Conservation (phyloP, 2,113 vertebrate genomes). For the Myiozetetes cayanensis region DNA sequence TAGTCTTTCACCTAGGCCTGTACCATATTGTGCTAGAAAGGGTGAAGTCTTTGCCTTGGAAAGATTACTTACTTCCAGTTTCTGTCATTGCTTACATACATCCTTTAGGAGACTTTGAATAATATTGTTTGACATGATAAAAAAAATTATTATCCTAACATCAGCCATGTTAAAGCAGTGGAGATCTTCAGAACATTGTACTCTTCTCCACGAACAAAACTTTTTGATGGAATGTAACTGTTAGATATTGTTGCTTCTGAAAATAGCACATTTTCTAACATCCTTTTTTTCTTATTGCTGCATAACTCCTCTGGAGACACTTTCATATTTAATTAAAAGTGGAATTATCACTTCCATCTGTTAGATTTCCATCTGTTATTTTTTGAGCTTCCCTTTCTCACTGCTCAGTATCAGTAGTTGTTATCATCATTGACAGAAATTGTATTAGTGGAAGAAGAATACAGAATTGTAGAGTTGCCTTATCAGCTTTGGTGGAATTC, state of each 20-base stretch:
- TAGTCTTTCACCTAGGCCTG: neutral
- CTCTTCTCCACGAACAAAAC: neutral
- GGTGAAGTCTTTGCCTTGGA: neutral
- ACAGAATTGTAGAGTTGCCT: neutral
- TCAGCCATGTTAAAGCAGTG: neutral
- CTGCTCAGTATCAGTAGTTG: neutral
- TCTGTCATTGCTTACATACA: neutral
- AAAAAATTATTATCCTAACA: too few species aligned
- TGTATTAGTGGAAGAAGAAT: neutral
- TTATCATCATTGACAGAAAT: neutral
- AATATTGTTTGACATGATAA: neutral
- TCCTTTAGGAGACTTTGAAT: neutral
- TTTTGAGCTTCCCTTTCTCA: neutral
- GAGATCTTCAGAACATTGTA: neutral
- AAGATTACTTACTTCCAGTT: neutral
- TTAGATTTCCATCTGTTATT: neutral
- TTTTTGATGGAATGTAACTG: neutral
- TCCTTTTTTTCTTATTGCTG: neutral
- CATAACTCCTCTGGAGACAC: neutral
- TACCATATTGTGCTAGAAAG: neutral
- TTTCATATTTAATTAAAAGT: neutral
- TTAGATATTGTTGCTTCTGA: neutral
- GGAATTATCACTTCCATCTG: neutral
- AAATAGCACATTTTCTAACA: neutral
- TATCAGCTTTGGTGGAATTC: neutral